Base-by-base conservation (phyloP, 2,797 vertebrate genomes). In the Parotocinclus haroldoi region DNA sequence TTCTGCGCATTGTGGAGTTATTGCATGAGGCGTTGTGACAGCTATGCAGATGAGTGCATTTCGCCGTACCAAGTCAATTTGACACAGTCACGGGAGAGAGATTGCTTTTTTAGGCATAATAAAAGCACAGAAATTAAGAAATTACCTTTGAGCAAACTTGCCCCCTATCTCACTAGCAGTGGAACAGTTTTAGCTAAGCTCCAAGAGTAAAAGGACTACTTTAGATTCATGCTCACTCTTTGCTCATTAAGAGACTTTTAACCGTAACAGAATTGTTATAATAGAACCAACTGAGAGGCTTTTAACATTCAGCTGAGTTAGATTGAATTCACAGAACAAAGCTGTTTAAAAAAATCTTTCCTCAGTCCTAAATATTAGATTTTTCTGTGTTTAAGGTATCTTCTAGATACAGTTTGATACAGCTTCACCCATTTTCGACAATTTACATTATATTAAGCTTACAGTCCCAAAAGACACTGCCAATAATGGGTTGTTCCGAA, bases 91-190 rank as follows among this genome's bases (percentile, higher is more conserved):
- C 81, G 79, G 78, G 79, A 78, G 80, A 81, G 79, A 81, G 80
- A 82, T 81, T 81, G 80, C 78, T 79, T 80, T 82, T 80, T 76
- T 79, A 76, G 72, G 63, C 74, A 68, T 80, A 79, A 81, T 80
- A 80, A 84, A 79, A 78, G 73, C 80, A 80, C 80, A 79, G 79
- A 84, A 81, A 84, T 82, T 84, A 84, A 81, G 78, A 83, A 84
- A 83, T 82, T 80, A 82, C 80, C 78, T 81, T 74, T 74, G 79
- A 76, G 78, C 74, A 76, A 74, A 79, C 69, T 70, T 54, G 7
- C 68, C 64, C 76, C 73, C 62, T 62, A 57, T 68, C 71, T 69
- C 38, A 63, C 58, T 57, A 63, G 66, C 73, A 72, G 63, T 68
- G 54, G 58, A 69, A 64, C 62, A 57, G 42, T 77, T 73, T 79